Conservation (phyloP, 1,140 invertebrate genomes). For the Aricia agestis region DNA sequence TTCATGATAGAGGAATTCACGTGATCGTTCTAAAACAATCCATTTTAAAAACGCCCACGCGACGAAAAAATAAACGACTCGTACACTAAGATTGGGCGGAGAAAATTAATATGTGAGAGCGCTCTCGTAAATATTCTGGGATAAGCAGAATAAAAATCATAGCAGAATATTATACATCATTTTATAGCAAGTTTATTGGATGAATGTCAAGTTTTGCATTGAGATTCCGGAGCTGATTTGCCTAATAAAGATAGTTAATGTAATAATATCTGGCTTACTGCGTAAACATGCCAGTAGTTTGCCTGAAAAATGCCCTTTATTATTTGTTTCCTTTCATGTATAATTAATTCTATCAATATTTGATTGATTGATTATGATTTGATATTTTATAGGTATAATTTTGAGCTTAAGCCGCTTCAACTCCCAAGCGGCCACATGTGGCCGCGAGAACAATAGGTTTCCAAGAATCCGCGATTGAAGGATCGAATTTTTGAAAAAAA, state of each 20-base stretch:
- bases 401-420: too few species aligned
- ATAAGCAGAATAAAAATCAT: conserved; percentile 3
- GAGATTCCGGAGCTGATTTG: conserved; percentile 9
- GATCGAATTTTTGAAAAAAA: too few species aligned
- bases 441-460: too few species aligned
- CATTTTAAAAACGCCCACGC: not conserved
- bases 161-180: conserved; percentile 4
- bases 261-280: conserved; percentile 13
- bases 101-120: conserved; percentile 14
- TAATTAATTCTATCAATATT: too few species aligned
- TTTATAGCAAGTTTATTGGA: conserved; percentile 15
- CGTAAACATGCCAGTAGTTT: conserved; percentile 4
- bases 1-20: not conserved
- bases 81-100: conserved; percentile 14
- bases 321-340: too few species aligned
- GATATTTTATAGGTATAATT: too few species aligned
- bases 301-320: too few species aligned
- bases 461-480: too few species aligned
- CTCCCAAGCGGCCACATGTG: too few species aligned
- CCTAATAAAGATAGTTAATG: conserved; percentile 15
- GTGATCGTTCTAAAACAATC: not conserved
- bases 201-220: conserved; percentile 13
- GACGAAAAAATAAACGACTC: not conserved
- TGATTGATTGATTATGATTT: too few species aligned
- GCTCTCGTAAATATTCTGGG: conserved; percentile 11